Base-by-base conservation (phyloP, 2,888 invertebrate genomes). In the Alcis repandata region DNA sequence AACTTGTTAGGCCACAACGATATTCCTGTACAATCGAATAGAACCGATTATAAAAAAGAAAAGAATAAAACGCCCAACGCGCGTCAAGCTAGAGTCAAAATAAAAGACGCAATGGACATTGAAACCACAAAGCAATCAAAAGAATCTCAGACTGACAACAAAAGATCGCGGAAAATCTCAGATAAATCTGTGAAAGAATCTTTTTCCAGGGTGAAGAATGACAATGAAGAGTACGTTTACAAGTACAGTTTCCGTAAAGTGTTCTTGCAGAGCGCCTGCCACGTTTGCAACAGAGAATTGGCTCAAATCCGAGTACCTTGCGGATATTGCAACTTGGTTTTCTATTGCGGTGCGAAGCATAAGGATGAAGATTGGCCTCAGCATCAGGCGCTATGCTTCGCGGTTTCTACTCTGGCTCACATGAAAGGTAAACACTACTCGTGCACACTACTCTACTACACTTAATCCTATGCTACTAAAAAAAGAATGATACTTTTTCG, bases 201-300 rank as follows among this genome's bases (percentile, higher is more conserved):
- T 0, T 82, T 83, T 68, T 81, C 84, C 2, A 85, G 79, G 7
- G 79, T 90, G 27, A 67, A 92, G 85, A 94, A 94, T 67, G 94
- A 94, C 27, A 95, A 94, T 40, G 94, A 95, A 60, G 94, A 94
- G 59, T 91, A 95, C 52, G 94, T 95, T 53, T 95, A 95, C 75
- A 94, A 95, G 69, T 95, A 95, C 69, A 95, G 94, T 76, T 96
- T 96, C 58, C 92, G 96, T 10, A 94, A 94, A 78, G 95, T 95
- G 13, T 96, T 95, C 78, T 86, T 95, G 36, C 93, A 94, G 45
- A 95, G 94, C 67, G 86, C 94, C 6, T 96, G 96, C 66, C 91
- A 93, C 53, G 80, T 92, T 54, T 94, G 94, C 71, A 93, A 93
- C 68, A 89, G 87, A 32, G 84, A 86, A 33, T 73, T 94, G 63